Conservation (phyloP, 2,797 vertebrate species). For the Myotis findleyi region DNA sequence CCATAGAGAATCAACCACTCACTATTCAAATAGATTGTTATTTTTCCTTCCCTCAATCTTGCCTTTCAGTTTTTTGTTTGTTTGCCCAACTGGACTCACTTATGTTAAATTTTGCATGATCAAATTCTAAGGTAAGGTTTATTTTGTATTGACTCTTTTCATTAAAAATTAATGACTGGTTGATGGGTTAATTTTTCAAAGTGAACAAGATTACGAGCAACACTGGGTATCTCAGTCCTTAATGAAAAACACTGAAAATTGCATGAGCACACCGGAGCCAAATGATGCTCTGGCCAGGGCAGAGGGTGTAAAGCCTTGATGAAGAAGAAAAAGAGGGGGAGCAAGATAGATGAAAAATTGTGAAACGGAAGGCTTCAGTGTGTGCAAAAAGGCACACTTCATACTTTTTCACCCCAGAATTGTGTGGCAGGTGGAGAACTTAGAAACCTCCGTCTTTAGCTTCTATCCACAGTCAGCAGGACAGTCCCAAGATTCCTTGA, state of each 20-base stretch:
- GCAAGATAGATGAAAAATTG: neutral
- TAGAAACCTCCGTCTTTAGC: neutral
- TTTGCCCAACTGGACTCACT: neutral
- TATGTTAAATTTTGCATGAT: neutral
- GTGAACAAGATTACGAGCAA: neutral
- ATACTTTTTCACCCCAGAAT: neutral
- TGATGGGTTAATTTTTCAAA: neutral
- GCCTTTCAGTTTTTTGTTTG: neutral
- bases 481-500: neutral
- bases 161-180: slow-evolving; percentile 6
- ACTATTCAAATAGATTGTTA: neutral
- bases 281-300: neutral
- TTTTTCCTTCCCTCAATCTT: neutral
- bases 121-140: slow-evolving; percentile 35
- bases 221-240: neutral
- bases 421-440: neutral
- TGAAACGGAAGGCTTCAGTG: neutral
- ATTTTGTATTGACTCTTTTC: neutral
- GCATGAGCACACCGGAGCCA: neutral
- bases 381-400: neutral
- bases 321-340: neutral
- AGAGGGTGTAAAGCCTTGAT: neutral
- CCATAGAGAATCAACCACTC: neutral
- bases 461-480: neutral
- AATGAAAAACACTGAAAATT: neutral